phyloP scores from a whole-genome alignment of 2,797 vertebrate genomes.

The Anomalospiza imberbis region DNA sequence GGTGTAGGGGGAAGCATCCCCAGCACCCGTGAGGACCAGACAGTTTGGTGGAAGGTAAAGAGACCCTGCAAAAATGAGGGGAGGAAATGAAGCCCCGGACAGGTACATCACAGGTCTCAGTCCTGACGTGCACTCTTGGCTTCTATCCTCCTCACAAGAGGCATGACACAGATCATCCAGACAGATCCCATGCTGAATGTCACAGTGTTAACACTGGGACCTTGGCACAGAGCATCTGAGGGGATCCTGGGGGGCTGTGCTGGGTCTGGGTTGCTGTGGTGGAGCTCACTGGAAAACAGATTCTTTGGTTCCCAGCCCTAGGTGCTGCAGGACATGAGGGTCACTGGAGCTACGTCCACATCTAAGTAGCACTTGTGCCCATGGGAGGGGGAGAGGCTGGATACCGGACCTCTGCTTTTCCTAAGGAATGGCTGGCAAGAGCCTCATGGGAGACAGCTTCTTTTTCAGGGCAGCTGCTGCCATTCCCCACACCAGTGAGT shows the following conservation, averaged over 20 bases:
- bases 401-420: background rate
- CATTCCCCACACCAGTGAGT: background rate
- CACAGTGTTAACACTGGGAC: background rate
- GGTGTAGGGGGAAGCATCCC: background rate
- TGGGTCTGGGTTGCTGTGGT: background rate
- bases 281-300: background rate
- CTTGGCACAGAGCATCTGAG: accelerated
- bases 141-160: background rate
- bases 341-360: background rate
- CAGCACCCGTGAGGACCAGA: background rate
- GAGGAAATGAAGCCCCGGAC: background rate
- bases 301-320: background rate
- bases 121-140: background rate
- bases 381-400: background rate
- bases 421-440: background rate
- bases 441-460: background rate
- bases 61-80: background rate
- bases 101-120: background rate
- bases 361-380: background rate
- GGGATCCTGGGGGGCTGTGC: background rate
- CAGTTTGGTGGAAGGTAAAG: background rate
- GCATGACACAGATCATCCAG: background rate
- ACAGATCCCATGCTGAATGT: background rate
- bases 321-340: background rate
- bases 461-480: background rate